These are phyloP conservation scores for Kuschelorhynchus macadamiae DNA, from an alignment of 2,888 invertebrate genomes.

Conservation along the genomic window DNA sequence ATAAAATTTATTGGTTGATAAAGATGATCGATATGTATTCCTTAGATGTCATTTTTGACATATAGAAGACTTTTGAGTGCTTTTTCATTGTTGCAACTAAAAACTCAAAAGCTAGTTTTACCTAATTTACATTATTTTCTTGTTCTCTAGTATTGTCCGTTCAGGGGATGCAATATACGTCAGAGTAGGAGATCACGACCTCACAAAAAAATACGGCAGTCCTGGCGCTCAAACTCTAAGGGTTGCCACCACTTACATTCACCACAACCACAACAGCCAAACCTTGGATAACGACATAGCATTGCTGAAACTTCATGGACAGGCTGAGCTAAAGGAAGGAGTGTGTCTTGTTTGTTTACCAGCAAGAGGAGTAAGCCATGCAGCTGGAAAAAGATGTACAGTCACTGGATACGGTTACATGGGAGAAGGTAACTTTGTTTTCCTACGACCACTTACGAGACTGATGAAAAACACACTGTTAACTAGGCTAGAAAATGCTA, in stretches of 20 bases:
- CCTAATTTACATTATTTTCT: too few species aligned
- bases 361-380: conserved; percentile 88
- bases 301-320: conserved; percentile 88
- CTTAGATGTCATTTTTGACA: too few species aligned
- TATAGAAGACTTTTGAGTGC: too few species aligned
- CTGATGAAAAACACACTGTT: too few species aligned
- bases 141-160: conserved; percentile 82
- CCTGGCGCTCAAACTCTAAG: conserved; percentile 92
- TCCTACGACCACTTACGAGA: too few species aligned
- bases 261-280: conserved; percentile 96
- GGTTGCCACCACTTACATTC: conserved; percentile 94
- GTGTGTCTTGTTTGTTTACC: conserved; percentile 90
- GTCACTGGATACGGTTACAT: conserved; percentile 96
- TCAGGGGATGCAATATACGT: conserved; percentile 95
- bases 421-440: conserved; percentile 92
- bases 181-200: conserved; percentile 92
- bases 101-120: too few species aligned
- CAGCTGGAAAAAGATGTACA: conserved; percentile 91
- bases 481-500: too few species aligned
- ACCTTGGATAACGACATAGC: conserved; percentile 96
- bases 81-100: too few species aligned
- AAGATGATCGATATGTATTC: too few species aligned
- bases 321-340: conserved; percentile 89
- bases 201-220: conserved; percentile 91
- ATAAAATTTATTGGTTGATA: too few species aligned